phyloP scores from a whole-genome alignment of 2,888 invertebrate species.

The Caenorhabditis sp. region DNA sequence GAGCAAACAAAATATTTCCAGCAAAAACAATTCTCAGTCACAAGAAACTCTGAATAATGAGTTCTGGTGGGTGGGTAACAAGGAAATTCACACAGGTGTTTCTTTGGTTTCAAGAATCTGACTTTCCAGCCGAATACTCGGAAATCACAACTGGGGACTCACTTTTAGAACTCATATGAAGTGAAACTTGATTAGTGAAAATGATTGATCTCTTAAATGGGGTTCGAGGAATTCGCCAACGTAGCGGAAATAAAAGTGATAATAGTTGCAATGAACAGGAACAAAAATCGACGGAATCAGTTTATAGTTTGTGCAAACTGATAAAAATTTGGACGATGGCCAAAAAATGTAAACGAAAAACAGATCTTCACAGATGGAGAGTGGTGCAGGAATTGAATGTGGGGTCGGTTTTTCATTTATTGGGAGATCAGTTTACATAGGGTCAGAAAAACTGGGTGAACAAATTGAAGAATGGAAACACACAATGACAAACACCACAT shows the following conservation, averaged over 20 bases:
- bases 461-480: slow-evolving; percentile 18
- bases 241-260: slow-evolving; percentile 10
- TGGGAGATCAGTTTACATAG: slow-evolving; percentile 48
- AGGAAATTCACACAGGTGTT: slow-evolving; percentile 25
- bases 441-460: slow-evolving; percentile 14
- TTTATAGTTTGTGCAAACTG: slow-evolving; percentile 45
- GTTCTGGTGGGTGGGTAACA: not conserved
- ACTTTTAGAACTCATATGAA: not conserved
- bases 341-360: slow-evolving; percentile 22
- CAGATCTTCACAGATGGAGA: slow-evolving; percentile 12
- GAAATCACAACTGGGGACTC: too few species aligned
- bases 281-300: slow-evolving; percentile 1
- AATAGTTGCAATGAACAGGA: slow-evolving; percentile 22
- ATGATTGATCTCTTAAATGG: not conserved
- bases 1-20: not conserved
- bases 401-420: slow-evolving; percentile 36
- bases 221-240: not conserved
- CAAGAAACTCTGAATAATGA: not conserved
- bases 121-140: not conserved
- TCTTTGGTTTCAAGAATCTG: not conserved
- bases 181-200: not conserved
- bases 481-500: slow-evolving; percentile 16
- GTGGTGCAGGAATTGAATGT: slow-evolving; percentile 10
- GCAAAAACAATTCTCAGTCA: slow-evolving; percentile 18
- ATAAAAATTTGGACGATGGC: slow-evolving; percentile 31